These are phyloP conservation scores for Cacatua alba DNA, from an alignment of 2,113 vertebrate species.

Conservation along the genomic window DNA sequence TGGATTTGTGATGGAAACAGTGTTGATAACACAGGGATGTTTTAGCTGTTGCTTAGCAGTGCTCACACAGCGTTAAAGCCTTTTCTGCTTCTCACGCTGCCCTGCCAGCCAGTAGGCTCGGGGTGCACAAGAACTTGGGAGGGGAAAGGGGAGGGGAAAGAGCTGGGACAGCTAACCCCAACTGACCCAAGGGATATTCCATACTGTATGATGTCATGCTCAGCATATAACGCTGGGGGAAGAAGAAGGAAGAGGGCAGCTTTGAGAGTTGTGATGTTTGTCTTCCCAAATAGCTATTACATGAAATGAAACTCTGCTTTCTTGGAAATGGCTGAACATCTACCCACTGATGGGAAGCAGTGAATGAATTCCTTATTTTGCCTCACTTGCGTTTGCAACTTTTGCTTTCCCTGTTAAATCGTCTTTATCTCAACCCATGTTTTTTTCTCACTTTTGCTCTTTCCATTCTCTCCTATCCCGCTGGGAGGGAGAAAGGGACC, in stretches of 20 bases:
- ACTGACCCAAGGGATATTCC: background rate
- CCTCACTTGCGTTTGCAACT: background rate
- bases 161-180: background rate
- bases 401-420: background rate
- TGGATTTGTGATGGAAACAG: background rate
- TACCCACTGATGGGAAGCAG: background rate
- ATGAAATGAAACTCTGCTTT: background rate
- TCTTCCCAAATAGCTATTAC: background rate
- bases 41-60: background rate
- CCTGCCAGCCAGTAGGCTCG: background rate
- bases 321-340: background rate
- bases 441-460: background rate
- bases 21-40: background rate
- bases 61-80: background rate
- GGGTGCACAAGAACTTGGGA: background rate
- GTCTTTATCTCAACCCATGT: background rate
- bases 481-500: background rate
- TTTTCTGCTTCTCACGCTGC: background rate
- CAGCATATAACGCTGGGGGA: background rate
- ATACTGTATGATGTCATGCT: fast-evolving
- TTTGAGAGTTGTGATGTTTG: background rate
- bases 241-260: background rate
- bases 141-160: background rate
- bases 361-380: background rate
- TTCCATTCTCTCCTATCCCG: background rate